Evolutionary conservation across 1,140 invertebrate genomes (phyloP).

Genomic region (Lepidurus apus): DNA sequence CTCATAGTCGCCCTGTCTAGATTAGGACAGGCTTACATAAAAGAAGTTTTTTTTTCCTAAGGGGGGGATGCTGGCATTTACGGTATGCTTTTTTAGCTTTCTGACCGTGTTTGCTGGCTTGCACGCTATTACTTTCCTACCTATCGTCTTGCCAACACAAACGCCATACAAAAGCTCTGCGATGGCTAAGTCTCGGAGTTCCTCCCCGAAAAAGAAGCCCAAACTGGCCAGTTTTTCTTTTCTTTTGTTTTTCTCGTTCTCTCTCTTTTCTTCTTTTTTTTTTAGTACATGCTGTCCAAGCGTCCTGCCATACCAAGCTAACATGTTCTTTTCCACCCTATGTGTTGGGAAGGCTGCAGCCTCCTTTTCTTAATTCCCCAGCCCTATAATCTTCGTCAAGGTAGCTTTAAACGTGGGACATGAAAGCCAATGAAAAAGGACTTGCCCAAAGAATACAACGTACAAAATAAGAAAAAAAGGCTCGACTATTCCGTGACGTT

Average conservation of each 20-base stretch:
- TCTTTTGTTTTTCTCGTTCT: background rate
- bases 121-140: no score
- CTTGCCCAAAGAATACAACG: background rate
- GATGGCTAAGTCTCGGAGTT: no score
- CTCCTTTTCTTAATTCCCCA: slow-evolving; percentile 7
- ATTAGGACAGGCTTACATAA: background rate
- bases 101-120: no score
- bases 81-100: no score
- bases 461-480: background rate
- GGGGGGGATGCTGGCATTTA: no score
- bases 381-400: slow-evolving; percentile 21
- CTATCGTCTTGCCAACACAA: no score
- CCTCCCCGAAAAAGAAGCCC: background rate
- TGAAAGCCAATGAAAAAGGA: slow-evolving; percentile 2
- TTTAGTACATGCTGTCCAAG: background rate
- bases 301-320: slow-evolving; percentile 4
- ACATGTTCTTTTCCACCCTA: slow-evolving; percentile 21
- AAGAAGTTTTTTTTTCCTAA: no score
- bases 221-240: background rate
- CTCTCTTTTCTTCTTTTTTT: background rate
- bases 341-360: slow-evolving; percentile 3
- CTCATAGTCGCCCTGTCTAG: background rate
- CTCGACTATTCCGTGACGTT: background rate
- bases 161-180: no score
- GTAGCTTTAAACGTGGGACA: background rate